phyloP scores from a whole-genome alignment of 2,888 invertebrate species.

The Morinoia aosen region DNA sequence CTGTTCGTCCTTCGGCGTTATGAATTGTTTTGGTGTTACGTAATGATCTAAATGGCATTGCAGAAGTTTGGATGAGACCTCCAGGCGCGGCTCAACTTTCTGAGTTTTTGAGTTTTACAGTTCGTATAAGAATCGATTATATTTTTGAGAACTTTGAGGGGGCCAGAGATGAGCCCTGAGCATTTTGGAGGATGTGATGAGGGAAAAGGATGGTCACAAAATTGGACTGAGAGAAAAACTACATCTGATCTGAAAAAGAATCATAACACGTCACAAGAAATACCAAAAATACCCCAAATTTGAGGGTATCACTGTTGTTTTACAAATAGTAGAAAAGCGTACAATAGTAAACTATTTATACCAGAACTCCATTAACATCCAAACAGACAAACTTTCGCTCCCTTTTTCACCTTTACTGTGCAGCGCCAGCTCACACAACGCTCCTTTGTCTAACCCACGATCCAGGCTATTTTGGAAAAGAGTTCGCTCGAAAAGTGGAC shows the following conservation, averaged over 20 bases:
- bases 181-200: background rate
- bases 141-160: background rate
- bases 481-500: background rate
- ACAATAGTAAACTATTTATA: background rate
- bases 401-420: background rate
- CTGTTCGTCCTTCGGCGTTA: background rate
- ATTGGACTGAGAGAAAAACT: background rate
- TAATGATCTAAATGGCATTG: slow-evolving; percentile 20
- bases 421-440: background rate
- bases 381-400: too few species aligned
- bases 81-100: background rate
- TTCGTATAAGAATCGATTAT: background rate
- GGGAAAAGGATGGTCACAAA: background rate
- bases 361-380: background rate
- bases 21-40: background rate
- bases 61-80: slow-evolving; percentile 1
- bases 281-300: background rate
- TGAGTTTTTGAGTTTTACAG: background rate
- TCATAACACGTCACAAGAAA: background rate
- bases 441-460: background rate
- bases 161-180: background rate
- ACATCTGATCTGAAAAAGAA: background rate
- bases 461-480: background rate
- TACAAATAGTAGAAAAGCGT: background rate
- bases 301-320: background rate